phyloP scores from a whole-genome alignment of 2,797 vertebrate genomes.

The Mus caroli region DNA sequence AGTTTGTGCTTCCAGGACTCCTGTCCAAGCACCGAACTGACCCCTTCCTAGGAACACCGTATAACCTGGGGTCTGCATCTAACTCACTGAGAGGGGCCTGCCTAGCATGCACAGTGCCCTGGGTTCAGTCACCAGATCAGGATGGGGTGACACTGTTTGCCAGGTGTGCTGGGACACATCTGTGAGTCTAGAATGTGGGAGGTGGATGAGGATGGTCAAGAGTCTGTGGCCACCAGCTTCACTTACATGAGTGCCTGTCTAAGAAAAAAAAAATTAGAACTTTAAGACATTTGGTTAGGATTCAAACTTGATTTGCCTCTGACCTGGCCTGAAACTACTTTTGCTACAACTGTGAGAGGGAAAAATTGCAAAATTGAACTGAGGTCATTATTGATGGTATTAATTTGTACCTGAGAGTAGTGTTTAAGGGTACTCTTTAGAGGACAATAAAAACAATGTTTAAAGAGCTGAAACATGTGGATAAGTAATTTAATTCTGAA shows the following conservation, averaged over 20 bases:
- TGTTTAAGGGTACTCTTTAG: constrained; percentile 49
- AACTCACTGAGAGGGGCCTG: background rate
- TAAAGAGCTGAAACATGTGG: constrained; percentile 34
- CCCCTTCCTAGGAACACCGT: constrained; percentile 21
- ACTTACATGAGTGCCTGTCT: background rate
- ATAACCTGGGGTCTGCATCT: background rate
- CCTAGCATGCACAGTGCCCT: background rate
- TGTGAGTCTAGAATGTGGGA: background rate
- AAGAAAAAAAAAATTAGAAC: background rate
- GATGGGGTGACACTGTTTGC: background rate
- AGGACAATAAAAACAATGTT: constrained; percentile 2
- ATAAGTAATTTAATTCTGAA: constrained; percentile 72
- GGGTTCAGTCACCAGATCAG: background rate
- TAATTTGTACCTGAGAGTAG: constrained; percentile 32
- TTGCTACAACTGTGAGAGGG: constrained; percentile 38
- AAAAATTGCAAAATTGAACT: constrained; percentile 52
- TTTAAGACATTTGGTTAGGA: constrained; percentile 19
- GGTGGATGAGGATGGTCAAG: too few species aligned
- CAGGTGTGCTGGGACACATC: background rate
- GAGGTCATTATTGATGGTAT: constrained; percentile 18
- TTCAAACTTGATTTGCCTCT: constrained; percentile 54
- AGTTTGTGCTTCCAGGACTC: background rate
- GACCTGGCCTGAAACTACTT: constrained; percentile 35
- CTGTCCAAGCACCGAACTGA: constrained; percentile 11
- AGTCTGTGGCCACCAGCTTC: background rate